Percentiles rank a stretch among this genome's conserved stretches.
These are phyloP conservation scores for Drosophila stalkeri DNA, from an alignment of 2,888 invertebrate species.

Conservation along the genomic window DNA sequence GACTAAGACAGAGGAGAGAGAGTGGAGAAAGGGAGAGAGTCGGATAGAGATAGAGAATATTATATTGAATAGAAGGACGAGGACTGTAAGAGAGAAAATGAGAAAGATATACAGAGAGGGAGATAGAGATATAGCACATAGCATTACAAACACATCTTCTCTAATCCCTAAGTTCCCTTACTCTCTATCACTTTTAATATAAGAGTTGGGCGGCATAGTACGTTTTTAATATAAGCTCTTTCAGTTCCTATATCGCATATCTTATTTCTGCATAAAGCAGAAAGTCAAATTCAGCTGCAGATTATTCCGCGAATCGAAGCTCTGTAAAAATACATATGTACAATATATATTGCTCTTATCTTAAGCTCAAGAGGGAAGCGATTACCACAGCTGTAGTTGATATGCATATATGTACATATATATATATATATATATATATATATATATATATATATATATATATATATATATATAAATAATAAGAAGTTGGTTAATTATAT, in stretches of 20 bases:
- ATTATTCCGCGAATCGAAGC: not conserved
- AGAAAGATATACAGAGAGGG: not conserved
- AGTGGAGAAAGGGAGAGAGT: too few relatives aligned
- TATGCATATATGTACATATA: not conserved
- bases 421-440: not conserved
- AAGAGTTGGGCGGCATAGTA: not conserved
- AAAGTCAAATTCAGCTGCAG: not conserved
- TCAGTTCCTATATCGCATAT: not conserved
- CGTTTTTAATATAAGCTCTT: not conserved
- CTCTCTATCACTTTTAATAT: not conserved
- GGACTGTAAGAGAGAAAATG: too few relatives aligned
- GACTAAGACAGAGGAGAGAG: too few relatives aligned
- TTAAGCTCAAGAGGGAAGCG: not conserved
- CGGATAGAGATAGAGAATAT: too few relatives aligned
- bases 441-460: not conserved
- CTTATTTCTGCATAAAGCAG: too few relatives aligned
- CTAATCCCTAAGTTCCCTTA: not conserved
- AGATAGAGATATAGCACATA: not conserved
- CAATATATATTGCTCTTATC: not conserved
- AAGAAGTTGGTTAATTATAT: not conserved
- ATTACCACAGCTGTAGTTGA: not conserved
- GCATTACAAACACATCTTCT: too few relatives aligned
- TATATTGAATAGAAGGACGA: too few relatives aligned
- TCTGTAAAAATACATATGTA: not conserved
- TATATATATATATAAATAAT: not conserved